Evolutionary conservation across 2,113 vertebrate genomes (phyloP).

Genomic region (Plestiodon gilberti): DNA sequence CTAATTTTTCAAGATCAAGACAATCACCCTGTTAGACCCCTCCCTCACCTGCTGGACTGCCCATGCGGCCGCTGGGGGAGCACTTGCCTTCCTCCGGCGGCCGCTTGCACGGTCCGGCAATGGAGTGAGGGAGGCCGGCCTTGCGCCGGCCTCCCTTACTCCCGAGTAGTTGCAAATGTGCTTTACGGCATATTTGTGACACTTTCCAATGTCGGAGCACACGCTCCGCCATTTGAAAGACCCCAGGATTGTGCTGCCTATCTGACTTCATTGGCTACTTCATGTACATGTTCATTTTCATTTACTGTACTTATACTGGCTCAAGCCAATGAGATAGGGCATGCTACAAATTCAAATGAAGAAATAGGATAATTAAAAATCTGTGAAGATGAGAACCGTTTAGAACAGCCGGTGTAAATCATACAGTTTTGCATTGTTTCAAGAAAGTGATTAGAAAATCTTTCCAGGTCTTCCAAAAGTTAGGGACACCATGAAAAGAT

Average conservation of each 20-base stretch:
- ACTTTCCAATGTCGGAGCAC: too few relatives aligned
- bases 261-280: neutral
- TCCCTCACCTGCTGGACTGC: neutral
- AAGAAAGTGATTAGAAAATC: neutral
- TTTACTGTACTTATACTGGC: neutral
- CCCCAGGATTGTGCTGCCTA: too few relatives aligned
- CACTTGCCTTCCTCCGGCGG: too few relatives aligned
- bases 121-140: too few relatives aligned
- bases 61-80: too few relatives aligned
- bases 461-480: neutral
- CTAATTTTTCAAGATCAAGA: constrained; percentile 3
- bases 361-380: neutral
- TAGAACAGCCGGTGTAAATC: neutral
- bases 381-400: neutral
- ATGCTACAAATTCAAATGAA: neutral
- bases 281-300: neutral
- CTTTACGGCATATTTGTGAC: too few relatives aligned
- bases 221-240: too few relatives aligned
- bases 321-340: neutral
- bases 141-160: too few relatives aligned
- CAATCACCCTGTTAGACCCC: too few relatives aligned
- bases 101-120: too few relatives aligned
- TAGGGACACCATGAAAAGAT: neutral
- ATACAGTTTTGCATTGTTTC: neutral
- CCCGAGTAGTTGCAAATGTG: too few relatives aligned